Evolutionary conservation across 1,140 invertebrate species (phyloP).

Genomic region (Bombus picipes): DNA sequence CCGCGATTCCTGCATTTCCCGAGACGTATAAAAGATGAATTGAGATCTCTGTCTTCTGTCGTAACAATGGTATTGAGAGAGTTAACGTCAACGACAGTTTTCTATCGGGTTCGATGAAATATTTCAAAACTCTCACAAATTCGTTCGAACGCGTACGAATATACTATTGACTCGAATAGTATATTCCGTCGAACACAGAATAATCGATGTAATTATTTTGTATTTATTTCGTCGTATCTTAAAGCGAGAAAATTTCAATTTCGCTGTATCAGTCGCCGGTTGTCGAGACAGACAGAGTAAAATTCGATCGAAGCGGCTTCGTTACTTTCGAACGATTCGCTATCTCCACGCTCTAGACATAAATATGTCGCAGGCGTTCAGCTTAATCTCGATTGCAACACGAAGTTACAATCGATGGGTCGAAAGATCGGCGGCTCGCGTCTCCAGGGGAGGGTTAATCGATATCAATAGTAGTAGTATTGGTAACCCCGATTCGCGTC

Average conservation of each 20-base stretch:
- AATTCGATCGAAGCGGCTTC: not conserved
- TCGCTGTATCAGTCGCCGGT: not conserved
- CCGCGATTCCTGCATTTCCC: not conserved
- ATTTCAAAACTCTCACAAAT: too few relatives aligned
- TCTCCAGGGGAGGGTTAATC: slow-evolving; percentile 43
- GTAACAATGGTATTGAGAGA: rapidly evolving
- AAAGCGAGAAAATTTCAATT: not conserved
- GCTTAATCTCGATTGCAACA: slow-evolving; percentile 1
- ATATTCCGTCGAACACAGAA: not conserved
- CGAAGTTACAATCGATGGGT: not conserved
- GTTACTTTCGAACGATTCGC: not conserved
- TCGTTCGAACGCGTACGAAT: too few relatives aligned
- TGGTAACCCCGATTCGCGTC: slow-evolving; percentile 61
- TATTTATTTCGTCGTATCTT: not conserved
- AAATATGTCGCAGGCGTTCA: not conserved
- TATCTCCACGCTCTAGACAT: too few relatives aligned
- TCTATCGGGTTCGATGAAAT: not conserved
- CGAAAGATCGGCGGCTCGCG: slow-evolving; percentile 14
- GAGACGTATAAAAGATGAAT: not conserved
- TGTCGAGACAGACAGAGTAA: not conserved
- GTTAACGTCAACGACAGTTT: not conserved
- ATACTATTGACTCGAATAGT: not conserved
- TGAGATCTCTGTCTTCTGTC: not conserved
- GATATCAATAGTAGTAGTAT: slow-evolving; percentile 56
- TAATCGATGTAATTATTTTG: too few relatives aligned